Evolutionary conservation across 1,140 invertebrate species (phyloP), one percentile per base, ranked within the genome.

Genomic region (Euwallacea fornicatus): DNA sequence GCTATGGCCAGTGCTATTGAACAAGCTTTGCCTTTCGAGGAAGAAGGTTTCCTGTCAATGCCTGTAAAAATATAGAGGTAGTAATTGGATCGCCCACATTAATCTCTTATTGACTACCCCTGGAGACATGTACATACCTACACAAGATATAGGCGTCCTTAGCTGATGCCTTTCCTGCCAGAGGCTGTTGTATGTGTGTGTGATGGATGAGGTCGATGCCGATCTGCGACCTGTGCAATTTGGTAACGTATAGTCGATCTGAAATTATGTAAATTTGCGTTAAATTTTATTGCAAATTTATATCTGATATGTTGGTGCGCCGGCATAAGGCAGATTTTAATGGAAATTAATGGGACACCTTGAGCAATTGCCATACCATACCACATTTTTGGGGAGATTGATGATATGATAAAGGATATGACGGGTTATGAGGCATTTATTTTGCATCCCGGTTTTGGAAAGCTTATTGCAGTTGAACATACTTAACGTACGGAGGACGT

Each of bases 1-100:
- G 89, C 87, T 42, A 87, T 84, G 8, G 89, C 87, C 74, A 91
- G 80, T 72, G 89, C 86, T 16, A 89, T 87, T 6, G 88, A 89
- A 76, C 89, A 90, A 42, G 86, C 69, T 76, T 82, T 85, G 76
- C 83, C 84, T 71, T 80, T 83, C 2, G 82, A 77, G 64, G 77
- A 81, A 65, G 75, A 67, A 68, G 69, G 60, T 66, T 72, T 67
- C 42, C 66, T 33, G 53, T 71, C 71, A 55, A 64, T 43, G 10
- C 71, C 69, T 71, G 33, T 7, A 60, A 62, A 42, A 54, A 42
- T 46, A 43, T 61, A 13, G 21, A 33, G 6, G n/a, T 33, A 33
- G 21, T 33, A 33, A 33, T 33, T 33, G 21, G 21, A 33, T 33
- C 21, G 21, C 21, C 21, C 21, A 33, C 21, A 33, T 33, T 33